Evolutionary conservation across 2,888 invertebrate species (phyloP), one percentile per base, ranked within the genome.

Genomic region (Ditula angustiorana): DNA sequence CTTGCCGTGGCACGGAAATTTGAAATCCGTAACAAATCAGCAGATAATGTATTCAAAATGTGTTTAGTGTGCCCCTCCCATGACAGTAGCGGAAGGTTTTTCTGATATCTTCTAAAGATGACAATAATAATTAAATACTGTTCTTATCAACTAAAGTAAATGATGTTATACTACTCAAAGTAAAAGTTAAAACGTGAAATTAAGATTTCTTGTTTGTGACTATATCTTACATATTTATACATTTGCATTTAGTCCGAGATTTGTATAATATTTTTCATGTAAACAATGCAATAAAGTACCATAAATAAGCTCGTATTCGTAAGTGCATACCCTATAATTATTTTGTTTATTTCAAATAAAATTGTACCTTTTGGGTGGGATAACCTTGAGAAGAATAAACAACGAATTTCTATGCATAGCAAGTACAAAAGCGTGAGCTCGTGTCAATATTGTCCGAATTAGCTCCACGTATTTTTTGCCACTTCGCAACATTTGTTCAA

Each of bases 1-100:
- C 53, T 53, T 23, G 24, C 13, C 37, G 8, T 16, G 44, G 30
- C 33, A 53, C 7, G 44, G 55, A 28, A 61, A 44, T 53, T 41
- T 13, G 10, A 61, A 61, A 61, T 53, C 52, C 52, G 44, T 11
- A 10, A 16, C 61, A 24, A 33, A 61, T 61, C 24, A 10, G 5
- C 13, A 41, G 41, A 41, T 41, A 41, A 41, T 41, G 41, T 41
- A 41, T 41, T 23, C n/a, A 33, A 44, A 53, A 24, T 11, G 11
- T 53, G n/a, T 50, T 21, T 30, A 53, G 21, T 53, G 3, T 23
- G 53, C n/a, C 21, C n/a, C 8, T 33, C n/a, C 23, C 8, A 7
- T 53, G 7, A 35, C 35, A 19, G n/a, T 53, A 7, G n/a, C 13
- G 7, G 21, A 35, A 53, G 30, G 30, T 23, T 23, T 33, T 11